Percentiles rank a stretch among this genome's conserved stretches.
phyloP scores from a whole-genome alignment of 2,113 vertebrate species.

The Mesocricetus auratus region DNA sequence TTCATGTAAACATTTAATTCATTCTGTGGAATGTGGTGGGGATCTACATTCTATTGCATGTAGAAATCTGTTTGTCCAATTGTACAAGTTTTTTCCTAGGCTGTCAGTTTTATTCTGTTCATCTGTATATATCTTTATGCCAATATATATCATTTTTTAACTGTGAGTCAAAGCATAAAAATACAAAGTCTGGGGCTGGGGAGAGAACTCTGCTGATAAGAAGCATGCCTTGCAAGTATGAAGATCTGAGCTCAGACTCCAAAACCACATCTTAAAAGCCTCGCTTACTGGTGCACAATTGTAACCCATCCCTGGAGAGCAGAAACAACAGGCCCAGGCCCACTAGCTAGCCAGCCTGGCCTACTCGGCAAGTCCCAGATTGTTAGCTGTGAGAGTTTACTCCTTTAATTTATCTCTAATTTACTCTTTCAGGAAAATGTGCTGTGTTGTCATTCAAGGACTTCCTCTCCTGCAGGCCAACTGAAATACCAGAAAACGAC shows the following conservation, averaged over 20 bases:
- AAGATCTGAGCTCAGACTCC: neutral
- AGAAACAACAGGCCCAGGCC: neutral
- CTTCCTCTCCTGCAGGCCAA: slow-evolving; percentile 97
- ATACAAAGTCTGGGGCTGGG: neutral
- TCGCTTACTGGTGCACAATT: neutral
- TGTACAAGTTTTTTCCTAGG: slow-evolving; percentile 30
- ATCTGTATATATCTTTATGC: neutral
- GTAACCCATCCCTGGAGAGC: neutral
- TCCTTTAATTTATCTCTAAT: slow-evolving; percentile 67
- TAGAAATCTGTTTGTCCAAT: slow-evolving; percentile 39
- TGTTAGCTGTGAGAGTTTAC: neutral
- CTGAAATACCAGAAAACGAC: slow-evolving; percentile 96
- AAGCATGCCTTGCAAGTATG: neutral
- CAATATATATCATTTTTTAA: slow-evolving; percentile 39
- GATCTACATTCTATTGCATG: slow-evolving; percentile 28
- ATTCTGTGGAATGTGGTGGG: neutral
- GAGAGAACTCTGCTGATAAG: neutral
- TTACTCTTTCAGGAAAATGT: slow-evolving; percentile 93
- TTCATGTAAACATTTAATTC: slow-evolving; percentile 37
- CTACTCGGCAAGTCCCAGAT: neutral
- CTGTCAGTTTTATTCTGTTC: slow-evolving; percentile 12
- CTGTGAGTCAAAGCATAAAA: neutral
- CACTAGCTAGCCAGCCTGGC: neutral
- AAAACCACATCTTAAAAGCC: neutral
- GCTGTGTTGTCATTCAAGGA: slow-evolving; percentile 98